Conservation (phyloP, 1,140 invertebrate species). For the Streblospio benedicti region DNA sequence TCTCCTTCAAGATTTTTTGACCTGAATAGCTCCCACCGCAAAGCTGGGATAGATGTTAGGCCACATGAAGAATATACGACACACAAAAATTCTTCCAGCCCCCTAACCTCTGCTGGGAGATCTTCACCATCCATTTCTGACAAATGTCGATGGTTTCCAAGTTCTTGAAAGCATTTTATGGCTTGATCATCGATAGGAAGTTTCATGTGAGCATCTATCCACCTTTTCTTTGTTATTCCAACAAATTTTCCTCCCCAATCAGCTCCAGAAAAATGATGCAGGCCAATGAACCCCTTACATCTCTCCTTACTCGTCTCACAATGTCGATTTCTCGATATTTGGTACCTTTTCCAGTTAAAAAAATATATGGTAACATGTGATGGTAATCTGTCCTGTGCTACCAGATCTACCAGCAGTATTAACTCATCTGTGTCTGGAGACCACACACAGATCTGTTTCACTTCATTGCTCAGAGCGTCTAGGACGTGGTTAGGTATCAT, state of each 20-base stretch:
- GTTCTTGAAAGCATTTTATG: slow-evolving; percentile 2
- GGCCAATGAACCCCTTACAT: slow-evolving; percentile 1
- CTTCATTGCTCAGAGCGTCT: too few relatives aligned
- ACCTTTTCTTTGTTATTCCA: slow-evolving; percentile 4
- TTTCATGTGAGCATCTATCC: not conserved
- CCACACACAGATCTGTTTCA: not conserved
- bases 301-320: not conserved
- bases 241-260: not conserved
- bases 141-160: not conserved
- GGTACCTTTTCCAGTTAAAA: not conserved
- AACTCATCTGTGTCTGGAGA: not conserved
- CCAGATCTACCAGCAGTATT: not conserved
- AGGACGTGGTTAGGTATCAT: not conserved
- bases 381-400: not conserved
- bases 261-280: not conserved
- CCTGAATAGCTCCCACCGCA: not conserved
- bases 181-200: not conserved
- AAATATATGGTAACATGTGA: not conserved
- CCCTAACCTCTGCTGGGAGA: not conserved
- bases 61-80: not conserved
- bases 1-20: slow-evolving; percentile 1
- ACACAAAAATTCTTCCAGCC: not conserved
- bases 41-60: not conserved
- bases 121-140: too few relatives aligned
- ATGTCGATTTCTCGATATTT: not conserved